These are phyloP conservation scores for Hirtodrosophila histrioides DNA, from an alignment of 2,888 invertebrate genomes.

Conservation along the genomic window DNA sequence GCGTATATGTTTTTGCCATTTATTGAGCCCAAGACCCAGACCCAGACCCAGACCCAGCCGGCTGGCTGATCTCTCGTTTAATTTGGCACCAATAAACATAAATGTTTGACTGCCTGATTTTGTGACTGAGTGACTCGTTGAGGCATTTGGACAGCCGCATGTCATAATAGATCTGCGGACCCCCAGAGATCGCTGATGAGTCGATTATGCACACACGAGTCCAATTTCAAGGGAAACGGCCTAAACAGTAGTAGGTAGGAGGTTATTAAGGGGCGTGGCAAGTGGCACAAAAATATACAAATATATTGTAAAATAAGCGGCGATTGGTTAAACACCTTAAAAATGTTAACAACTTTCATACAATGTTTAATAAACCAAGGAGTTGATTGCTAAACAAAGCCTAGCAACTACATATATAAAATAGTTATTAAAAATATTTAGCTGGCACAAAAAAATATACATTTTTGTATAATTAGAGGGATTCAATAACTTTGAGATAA, in stretches of 20 bases:
- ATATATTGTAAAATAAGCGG: slow-evolving; percentile 9
- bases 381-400: too few relatives aligned
- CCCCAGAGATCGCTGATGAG: slow-evolving; percentile 22
- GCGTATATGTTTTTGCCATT: slow-evolving; percentile 36
- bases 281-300: slow-evolving; percentile 13
- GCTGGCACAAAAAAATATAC: too few relatives aligned
- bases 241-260: neutral
- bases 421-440: too few relatives aligned
- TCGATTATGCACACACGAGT: slow-evolving; percentile 48
- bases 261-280: slow-evolving; percentile 51
- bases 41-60: too few relatives aligned
- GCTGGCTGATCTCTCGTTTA: slow-evolving; percentile 51
- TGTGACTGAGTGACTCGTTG: slow-evolving; percentile 26
- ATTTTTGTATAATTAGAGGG: too few relatives aligned
- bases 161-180: slow-evolving; percentile 58
- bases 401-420: too few relatives aligned
- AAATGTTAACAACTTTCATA: too few relatives aligned
- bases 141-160: slow-evolving; percentile 39
- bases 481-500: too few relatives aligned
- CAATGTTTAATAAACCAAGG: too few relatives aligned
- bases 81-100: slow-evolving; percentile 63
- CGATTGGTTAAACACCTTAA: slow-evolving; percentile 2
- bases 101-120: slow-evolving; percentile 45
- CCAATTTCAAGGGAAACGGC: slow-evolving; percentile 20
- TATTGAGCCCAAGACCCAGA: slow-evolving; percentile 22